Evolutionary conservation across 2,888 invertebrate species (phyloP).

Genomic region (Drosophila algonquin): DNA sequence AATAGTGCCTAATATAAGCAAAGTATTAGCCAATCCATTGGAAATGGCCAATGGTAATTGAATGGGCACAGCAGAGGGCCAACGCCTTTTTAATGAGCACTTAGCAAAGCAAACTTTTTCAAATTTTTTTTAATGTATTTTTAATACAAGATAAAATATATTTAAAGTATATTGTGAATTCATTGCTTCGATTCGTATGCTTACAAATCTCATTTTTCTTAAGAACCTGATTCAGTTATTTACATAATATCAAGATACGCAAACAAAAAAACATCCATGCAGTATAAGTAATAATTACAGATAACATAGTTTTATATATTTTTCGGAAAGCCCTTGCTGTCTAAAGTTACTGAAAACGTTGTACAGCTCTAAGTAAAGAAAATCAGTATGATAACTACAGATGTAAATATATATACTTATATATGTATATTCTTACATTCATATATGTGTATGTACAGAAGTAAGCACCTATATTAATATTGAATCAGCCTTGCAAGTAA

Average conservation of each 20-base stretch:
- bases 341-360: not conserved
- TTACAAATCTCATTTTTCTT: constrained; percentile 33
- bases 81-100: not conserved
- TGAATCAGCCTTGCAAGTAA: too few relatives aligned
- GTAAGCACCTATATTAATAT: not conserved
- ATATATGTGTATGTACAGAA: not conserved
- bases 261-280: not conserved
- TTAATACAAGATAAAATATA: not conserved
- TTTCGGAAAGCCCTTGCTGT: not conserved
- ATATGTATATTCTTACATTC: not conserved
- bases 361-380: not conserved
- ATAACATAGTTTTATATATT: not conserved
- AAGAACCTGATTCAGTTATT: constrained; percentile 10
- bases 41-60: constrained; percentile 31
- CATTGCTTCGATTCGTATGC: constrained; percentile 4
- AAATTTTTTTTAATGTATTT: not conserved
- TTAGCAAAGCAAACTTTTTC: not conserved
- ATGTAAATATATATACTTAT: not conserved
- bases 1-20: constrained; percentile 72
- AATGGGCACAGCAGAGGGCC: constrained; percentile 3
- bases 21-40: constrained; percentile 60
- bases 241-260: not conserved
- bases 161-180: constrained; percentile 2
- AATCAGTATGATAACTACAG: not conserved
- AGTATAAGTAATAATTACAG: not conserved